Conservation (phyloP, 2,888 invertebrate species). For the Agrotis clavis region DNA sequence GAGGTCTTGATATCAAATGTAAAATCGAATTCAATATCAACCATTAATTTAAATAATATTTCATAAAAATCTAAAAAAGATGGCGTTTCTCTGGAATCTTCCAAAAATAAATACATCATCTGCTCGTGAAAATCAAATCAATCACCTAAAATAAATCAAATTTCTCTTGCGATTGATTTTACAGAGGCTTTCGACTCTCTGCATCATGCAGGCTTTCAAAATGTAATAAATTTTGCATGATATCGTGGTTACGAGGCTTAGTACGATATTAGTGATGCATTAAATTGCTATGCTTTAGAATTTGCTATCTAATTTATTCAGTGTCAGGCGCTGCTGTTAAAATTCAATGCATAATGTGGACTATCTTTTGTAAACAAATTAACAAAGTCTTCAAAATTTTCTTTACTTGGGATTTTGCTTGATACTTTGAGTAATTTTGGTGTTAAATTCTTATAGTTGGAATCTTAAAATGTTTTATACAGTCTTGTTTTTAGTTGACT, state of each 20-base stretch:
- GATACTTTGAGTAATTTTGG: neutral
- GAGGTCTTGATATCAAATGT: no score
- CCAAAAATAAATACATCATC: slow-evolving; percentile 3
- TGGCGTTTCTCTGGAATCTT: no score
- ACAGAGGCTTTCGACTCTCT: slow-evolving; percentile 19
- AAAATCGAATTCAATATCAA: neutral
- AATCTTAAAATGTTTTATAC: neutral
- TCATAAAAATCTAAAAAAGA: neutral
- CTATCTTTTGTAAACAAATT: slow-evolving; percentile 19
- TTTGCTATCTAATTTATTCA: slow-evolving; percentile 49
- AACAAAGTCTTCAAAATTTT: slow-evolving; percentile 7
- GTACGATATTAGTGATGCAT: slow-evolving; percentile 48
- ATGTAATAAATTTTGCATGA: slow-evolving; percentile 39
- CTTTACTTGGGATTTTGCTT: neutral
- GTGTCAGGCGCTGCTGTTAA: slow-evolving; percentile 32
- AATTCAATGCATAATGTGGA: slow-evolving; percentile 36
- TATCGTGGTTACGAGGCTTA: slow-evolving; percentile 34
- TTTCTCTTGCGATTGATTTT: slow-evolving; percentile 34
- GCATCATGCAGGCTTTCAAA: slow-evolving; percentile 27
- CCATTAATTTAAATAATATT: neutral
- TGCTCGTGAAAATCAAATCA: slow-evolving; percentile 32
- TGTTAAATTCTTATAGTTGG: neutral
- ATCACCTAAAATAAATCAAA: slow-evolving; percentile 37
- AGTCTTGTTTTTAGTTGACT: neutral
- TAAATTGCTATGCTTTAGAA: slow-evolving; percentile 45